Evolutionary conservation across 2,888 invertebrate species (phyloP).

Genomic region (Callinectes sapidus): DNA sequence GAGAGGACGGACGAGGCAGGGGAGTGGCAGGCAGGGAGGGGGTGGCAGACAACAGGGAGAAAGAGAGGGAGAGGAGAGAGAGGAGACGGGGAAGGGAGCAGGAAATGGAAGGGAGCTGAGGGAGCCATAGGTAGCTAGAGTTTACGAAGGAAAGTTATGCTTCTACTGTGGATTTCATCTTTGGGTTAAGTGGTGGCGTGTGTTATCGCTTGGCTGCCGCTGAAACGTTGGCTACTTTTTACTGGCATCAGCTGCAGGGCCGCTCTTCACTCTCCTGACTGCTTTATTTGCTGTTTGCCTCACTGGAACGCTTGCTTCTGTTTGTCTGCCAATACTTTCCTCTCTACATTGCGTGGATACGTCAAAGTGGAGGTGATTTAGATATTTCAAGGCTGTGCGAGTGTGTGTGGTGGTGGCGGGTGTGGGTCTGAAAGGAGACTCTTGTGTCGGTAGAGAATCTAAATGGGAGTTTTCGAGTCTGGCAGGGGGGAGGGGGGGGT

Average conservation of each 20-base stretch:
- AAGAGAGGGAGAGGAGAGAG: neutral
- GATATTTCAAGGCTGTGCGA: neutral
- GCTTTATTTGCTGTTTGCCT: neutral
- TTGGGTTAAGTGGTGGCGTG: constrained; percentile 5
- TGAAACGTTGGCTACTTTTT: neutral
- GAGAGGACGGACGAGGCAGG: neutral
- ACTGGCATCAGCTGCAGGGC: neutral
- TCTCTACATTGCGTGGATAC: neutral
- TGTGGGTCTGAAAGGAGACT: neutral
- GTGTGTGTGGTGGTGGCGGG: neutral
- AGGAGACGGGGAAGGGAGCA: neutral
- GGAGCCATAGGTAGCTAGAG: neutral
- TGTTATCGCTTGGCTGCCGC: neutral
- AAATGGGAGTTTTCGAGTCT: neutral
- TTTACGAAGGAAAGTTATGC: constrained; percentile 22
- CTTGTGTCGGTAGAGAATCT: neutral
- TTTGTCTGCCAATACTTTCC: neutral
- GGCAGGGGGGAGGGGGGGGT: neutral
- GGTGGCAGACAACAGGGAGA: neutral
- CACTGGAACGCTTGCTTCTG: neutral
- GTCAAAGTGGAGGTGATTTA: neutral
- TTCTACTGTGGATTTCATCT: constrained; percentile 14
- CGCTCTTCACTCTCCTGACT: constrained; percentile 3
- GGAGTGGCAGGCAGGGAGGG: neutral
- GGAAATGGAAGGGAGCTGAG: constrained; percentile 1